Conservation (phyloP, 2,888 invertebrate genomes). For the Hemicrepidius hirtus region DNA sequence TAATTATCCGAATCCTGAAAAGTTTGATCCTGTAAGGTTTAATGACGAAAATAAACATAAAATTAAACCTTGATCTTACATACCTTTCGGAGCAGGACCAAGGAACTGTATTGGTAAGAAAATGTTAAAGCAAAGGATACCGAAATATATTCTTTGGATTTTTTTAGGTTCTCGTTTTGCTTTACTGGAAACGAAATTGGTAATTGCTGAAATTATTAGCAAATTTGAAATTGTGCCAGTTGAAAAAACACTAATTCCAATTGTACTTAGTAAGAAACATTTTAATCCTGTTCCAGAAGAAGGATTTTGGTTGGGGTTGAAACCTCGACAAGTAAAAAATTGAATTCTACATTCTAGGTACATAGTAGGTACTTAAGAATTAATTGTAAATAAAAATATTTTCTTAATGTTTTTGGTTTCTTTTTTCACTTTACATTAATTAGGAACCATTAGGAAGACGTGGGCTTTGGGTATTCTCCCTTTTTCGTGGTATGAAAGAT, state of each 20-base stretch:
- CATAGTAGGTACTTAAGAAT: no score
- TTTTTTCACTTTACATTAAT: no score
- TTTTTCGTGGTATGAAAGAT: no score
- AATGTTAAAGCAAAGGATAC: no score
- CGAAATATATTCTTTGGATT: slow-evolving; percentile 15
- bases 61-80: slow-evolving; percentile 65
- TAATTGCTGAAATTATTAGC: slow-evolving; percentile 67
- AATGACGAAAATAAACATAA: slow-evolving; percentile 71
- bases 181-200: slow-evolving; percentile 69
- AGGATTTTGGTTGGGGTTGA: slow-evolving; percentile 39
- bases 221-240: slow-evolving; percentile 70
- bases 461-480: no score
- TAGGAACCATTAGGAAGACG: no score
- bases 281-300: slow-evolving; percentile 9
- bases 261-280: slow-evolving; percentile 55
- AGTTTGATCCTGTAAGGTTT: slow-evolving; percentile 74
- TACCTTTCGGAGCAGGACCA: slow-evolving; percentile 73
- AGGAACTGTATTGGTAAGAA: slow-evolving; percentile 66
- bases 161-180: slow-evolving; percentile 71
- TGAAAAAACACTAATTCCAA: slow-evolving; percentile 69
- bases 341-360: no score
- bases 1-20: slow-evolving; percentile 74
- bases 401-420: no score
- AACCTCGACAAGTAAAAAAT: slow-evolving; percentile 15
- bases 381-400: no score